These are phyloP conservation scores for Nycticryphes semicollaris DNA, from an alignment of 2,113 vertebrate species.

Conservation along the genomic window DNA sequence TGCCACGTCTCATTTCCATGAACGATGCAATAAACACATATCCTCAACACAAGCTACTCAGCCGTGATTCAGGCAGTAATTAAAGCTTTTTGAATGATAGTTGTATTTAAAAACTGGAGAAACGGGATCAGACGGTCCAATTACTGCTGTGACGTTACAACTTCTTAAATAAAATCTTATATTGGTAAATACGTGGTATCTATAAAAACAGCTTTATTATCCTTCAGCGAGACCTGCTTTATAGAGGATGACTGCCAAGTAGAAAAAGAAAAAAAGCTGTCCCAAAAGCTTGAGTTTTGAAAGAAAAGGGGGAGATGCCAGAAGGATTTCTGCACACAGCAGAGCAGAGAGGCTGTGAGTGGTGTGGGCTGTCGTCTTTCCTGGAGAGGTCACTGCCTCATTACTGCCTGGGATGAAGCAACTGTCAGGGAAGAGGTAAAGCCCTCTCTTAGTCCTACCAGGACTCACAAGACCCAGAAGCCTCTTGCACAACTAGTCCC, in stretches of 20 bases:
- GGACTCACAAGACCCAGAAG: not conserved
- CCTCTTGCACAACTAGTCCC: not conserved
- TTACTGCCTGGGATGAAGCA: not conserved
- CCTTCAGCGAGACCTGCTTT: not conserved
- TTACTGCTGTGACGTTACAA: not conserved
- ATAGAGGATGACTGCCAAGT: not conserved
- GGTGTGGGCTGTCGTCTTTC: not conserved
- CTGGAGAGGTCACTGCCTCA: not conserved
- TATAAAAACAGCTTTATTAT: not conserved
- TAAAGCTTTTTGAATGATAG: not conserved
- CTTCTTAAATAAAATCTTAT: constrained; percentile 13
- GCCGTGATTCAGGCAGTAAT: not conserved
- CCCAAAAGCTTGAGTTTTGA: not conserved
- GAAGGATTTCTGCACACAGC: not conserved
- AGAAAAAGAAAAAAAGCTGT: not conserved
- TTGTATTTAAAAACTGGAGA: constrained; percentile 17
- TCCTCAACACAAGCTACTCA: not conserved
- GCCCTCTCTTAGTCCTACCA: not conserved
- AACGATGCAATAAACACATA: not conserved
- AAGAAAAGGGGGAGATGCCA: not conserved
- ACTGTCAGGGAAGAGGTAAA: not conserved
- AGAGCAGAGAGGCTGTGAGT: not conserved
- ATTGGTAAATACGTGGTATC: not conserved
- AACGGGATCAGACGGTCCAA: constrained; percentile 8
- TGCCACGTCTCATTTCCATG: not conserved